phyloP scores from a whole-genome alignment of 2,113 vertebrate genomes.

The Microcebus murinus region DNA sequence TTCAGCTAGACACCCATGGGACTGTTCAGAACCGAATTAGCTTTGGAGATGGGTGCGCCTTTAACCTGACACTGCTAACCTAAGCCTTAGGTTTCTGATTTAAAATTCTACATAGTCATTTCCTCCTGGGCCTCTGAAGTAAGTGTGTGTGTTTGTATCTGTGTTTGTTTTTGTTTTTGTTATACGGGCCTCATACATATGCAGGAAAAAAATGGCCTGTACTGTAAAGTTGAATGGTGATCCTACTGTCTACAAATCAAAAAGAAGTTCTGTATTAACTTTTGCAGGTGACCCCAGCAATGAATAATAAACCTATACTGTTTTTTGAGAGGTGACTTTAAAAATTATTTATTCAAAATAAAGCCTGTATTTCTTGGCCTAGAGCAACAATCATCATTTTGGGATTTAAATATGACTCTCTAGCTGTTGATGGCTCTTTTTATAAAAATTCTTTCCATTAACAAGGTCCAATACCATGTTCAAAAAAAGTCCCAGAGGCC shows the following conservation, averaged over 20 bases:
- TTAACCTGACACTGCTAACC: constrained; percentile 77
- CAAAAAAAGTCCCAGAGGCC: neutral
- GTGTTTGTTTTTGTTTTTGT: constrained; percentile 3
- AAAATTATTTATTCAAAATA: constrained; percentile 14
- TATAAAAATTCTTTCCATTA: constrained; percentile 37
- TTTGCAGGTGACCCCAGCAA: neutral
- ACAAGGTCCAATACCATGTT: neutral
- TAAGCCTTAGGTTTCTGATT: constrained; percentile 76
- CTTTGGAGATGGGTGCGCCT: constrained; percentile 76
- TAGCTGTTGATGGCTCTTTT: neutral
- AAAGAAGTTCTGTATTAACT: neutral
- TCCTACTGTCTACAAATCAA: neutral
- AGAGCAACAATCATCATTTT: neutral
- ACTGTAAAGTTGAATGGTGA: neutral
- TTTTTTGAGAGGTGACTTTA: constrained; percentile 28
- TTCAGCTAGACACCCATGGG: constrained; percentile 75
- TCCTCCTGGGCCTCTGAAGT: constrained; percentile 47
- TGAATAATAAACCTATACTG: neutral
- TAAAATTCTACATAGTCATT: constrained; percentile 72
- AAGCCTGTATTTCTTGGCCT: constrained; percentile 41
- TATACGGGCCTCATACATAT: constrained; percentile 28
- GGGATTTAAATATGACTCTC: constrained; percentile 20
- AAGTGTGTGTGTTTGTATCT: neutral
- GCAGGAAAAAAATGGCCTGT: neutral
- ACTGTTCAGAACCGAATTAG: constrained; percentile 76